Evolutionary conservation across 1,140 invertebrate species (phyloP).

Genomic region (Sipha flava): DNA sequence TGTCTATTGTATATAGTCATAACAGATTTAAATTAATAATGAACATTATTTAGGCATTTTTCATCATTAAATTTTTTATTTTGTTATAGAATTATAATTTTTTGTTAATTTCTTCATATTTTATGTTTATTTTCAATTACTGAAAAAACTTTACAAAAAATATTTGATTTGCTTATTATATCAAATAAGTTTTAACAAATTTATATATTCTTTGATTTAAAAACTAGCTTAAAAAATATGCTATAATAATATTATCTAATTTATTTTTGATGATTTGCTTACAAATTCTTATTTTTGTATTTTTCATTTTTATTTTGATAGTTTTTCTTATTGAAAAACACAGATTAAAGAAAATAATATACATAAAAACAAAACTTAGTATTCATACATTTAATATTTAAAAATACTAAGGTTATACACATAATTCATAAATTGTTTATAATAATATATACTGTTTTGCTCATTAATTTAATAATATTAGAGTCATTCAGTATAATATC

Average conservation of each 20-base stretch:
- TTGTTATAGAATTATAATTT: constrained; percentile 17
- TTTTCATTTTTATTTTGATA: neutral
- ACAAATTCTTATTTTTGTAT: neutral
- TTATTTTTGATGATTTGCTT: neutral
- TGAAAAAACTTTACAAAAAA: too few species aligned
- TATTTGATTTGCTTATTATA: neutral
- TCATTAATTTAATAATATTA: constrained; percentile 3
- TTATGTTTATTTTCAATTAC: neutral
- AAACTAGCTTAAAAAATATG: neutral
- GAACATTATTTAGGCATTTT: neutral
- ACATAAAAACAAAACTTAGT: neutral
- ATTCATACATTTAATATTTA: neutral
- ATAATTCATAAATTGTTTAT: neutral
- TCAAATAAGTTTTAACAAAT: neutral
- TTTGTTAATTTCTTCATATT: constrained; percentile 19
- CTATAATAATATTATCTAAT: neutral
- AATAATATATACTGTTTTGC: constrained; percentile 11
- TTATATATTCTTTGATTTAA: neutral
- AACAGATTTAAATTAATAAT: neutral
- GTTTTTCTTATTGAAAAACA: neutral
- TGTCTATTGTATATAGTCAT: neutral
- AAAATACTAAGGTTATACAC: neutral
- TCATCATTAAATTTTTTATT: neutral
- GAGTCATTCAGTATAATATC: neutral
- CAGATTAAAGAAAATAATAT: neutral